phyloP scores from a whole-genome alignment of 2,113 vertebrate species.

The Sciurus niger region DNA sequence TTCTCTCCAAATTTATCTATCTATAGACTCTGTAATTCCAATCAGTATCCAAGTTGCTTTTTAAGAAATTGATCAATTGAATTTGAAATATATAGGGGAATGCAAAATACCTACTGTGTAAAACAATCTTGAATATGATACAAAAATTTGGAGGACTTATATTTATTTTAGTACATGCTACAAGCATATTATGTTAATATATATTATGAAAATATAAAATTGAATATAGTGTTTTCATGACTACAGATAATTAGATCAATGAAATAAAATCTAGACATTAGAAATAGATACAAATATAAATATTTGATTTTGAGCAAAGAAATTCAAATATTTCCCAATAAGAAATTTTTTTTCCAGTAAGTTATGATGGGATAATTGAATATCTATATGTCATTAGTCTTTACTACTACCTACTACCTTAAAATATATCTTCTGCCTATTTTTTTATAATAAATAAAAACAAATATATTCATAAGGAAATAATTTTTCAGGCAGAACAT shows the following conservation, averaged over 20 bases:
- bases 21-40: not conserved
- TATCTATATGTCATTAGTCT: not conserved
- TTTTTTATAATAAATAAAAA: not conserved
- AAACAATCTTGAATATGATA: not conserved
- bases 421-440: not conserved
- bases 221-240: not conserved
- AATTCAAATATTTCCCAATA: not conserved
- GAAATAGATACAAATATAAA: not conserved
- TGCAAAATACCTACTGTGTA: not conserved
- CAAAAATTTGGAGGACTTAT: not conserved
- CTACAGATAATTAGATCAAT: not conserved
- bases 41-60: not conserved
- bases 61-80: not conserved
- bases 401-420: not conserved
- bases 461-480: not conserved
- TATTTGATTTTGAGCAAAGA: not conserved
- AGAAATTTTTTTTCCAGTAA: not conserved
- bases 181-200: not conserved
- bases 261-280: not conserved
- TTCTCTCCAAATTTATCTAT: not conserved
- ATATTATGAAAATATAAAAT: not conserved
- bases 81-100: not conserved
- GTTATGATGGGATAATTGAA: not conserved
- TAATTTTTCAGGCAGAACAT: not conserved
- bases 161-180: not conserved